Evolutionary conservation across 2,113 vertebrate genomes (phyloP).

Genomic region (Ornithorhynchus anatinus): DNA sequence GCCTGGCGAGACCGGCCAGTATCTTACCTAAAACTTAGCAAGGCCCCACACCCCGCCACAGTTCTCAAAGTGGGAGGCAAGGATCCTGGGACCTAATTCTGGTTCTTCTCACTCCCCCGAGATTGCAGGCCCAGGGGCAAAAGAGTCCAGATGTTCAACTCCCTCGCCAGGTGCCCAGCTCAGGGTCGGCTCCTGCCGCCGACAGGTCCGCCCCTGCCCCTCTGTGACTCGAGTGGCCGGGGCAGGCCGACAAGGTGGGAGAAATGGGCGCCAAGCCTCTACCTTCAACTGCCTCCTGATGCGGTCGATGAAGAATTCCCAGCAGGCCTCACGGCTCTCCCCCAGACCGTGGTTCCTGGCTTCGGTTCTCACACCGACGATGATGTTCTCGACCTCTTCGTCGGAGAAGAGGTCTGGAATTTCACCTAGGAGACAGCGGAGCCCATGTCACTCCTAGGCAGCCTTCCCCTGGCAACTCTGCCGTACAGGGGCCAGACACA

Average conservation of each 20-base stretch:
- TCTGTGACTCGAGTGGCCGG: too few relatives aligned
- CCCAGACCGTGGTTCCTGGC: conserved; percentile 82
- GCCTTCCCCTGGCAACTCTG: not conserved
- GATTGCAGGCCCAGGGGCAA: too few relatives aligned
- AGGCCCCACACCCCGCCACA: too few relatives aligned
- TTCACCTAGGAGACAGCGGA: conserved; percentile 77
- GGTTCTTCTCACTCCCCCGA: accelerated
- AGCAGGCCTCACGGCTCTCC: conserved; percentile 89
- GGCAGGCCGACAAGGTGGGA: too few relatives aligned
- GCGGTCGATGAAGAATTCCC: conserved; percentile 92
- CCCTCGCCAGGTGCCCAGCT: too few relatives aligned
- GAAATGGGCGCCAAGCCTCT: not conserved
- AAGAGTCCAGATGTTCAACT: too few relatives aligned
- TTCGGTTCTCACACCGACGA: conserved; percentile 81
- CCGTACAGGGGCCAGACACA: too few relatives aligned
- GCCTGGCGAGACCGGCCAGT: not conserved
- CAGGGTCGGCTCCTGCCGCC: too few relatives aligned
- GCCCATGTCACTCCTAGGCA: accelerated
- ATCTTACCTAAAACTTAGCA: not conserved
- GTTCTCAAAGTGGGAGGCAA: not conserved
- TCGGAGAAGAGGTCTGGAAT: conserved; percentile 92
- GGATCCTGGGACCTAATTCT: not conserved
- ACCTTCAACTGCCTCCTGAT: conserved; percentile 91
- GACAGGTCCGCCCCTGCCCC: too few relatives aligned
- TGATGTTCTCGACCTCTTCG: conserved; percentile 90